Evolutionary conservation across 2,888 invertebrate species (phyloP), one percentile per base, ranked within the genome.

Genomic region (Netelia virgata): DNA sequence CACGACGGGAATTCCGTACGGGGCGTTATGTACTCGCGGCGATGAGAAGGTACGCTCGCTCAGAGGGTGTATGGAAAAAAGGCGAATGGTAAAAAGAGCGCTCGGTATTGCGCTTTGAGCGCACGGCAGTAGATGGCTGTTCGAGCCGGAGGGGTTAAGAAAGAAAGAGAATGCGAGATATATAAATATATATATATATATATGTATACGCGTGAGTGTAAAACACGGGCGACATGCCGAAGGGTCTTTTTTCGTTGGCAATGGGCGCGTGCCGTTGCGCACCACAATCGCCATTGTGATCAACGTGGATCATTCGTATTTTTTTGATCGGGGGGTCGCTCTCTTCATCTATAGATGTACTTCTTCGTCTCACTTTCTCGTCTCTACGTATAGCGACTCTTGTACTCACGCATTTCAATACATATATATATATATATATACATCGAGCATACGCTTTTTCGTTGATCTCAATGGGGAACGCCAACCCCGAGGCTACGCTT

Each of bases 211-310:
- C 47, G 14, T 59, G 69, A 70, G 70, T 63, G 47, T 57, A 73
- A 68, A 75, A 72, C 59, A 72, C 76, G 41, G n/a, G 66, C 70
- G 64, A 43, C 68, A 77, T 63, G 59, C 55, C 68, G 77, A 73
- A 84, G 84, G 84, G 84, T 80, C 84, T 69, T 61, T 73, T 68
- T 77, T 73, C 61, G 72, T 81, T 68, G 57, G 68, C 47, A 43
- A 72, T 63, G 53, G 82, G 70, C 82, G 82, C 82, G 82, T 82
- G 82, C 82, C 82, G 50, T 63, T 76, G 75, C 80, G 79, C 68
- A 68, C 75, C 74, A 47, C 72, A 73, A 74, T 53, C 68, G 47
- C 76, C 84, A 80, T 84, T 81, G 84, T 84, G 55, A 73, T 73
- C 16, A 59, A 66, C 70, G 72, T 75, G 68, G 73, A 81, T 77